Evolutionary conservation across 2,797 vertebrate genomes (phyloP).

Genomic region (Macropodus opercularis): DNA sequence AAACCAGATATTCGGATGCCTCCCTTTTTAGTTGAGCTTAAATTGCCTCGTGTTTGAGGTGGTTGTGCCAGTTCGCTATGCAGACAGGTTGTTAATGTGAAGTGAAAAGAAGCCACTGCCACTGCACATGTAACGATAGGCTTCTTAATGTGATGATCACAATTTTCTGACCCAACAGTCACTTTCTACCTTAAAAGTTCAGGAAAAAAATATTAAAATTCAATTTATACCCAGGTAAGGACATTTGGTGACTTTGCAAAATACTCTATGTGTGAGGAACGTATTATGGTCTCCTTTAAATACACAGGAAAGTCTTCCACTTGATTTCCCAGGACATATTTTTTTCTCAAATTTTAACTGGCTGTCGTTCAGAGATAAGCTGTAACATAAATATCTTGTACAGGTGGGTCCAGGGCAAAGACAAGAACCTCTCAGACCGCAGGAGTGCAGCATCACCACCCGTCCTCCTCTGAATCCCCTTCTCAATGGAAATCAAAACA

Average conservation of each 20-base stretch:
- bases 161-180: not conserved
- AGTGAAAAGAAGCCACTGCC: constrained; percentile 1
- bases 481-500: constrained; percentile 80
- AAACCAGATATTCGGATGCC: not conserved
- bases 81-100: not conserved
- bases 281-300: constrained; percentile 2
- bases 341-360: constrained; percentile 28
- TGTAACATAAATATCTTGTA: constrained; percentile 32
- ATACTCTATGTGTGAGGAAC: not conserved
- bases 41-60: not conserved
- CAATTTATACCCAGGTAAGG: not conserved
- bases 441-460: constrained; percentile 56
- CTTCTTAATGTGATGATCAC: not conserved
- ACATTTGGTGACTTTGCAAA: not conserved
- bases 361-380: constrained; percentile 8
- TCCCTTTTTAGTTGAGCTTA: not conserved
- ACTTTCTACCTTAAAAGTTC: constrained; percentile 1
- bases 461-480: constrained; percentile 72
- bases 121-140: not conserved
- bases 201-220: not conserved
- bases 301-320: constrained; percentile 1
- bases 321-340: constrained; percentile 26
- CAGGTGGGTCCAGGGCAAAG: constrained; percentile 60
- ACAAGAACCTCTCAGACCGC: constrained; percentile 56
- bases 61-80: not conserved